phyloP scores from a whole-genome alignment of 2,888 invertebrate genomes.

The Sinhomidia bicolor region DNA sequence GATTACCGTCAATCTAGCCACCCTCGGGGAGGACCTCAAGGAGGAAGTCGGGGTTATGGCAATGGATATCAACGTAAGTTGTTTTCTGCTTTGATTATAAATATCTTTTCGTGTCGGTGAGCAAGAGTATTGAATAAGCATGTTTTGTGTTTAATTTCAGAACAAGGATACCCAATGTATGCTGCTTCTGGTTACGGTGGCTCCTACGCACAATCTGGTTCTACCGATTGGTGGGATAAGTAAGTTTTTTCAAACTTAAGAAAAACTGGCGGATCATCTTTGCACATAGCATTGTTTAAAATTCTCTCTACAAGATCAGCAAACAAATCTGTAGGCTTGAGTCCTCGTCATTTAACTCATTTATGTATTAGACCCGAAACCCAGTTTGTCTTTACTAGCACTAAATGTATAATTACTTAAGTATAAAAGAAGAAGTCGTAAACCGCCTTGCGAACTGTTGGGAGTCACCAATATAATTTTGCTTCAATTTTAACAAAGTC shows the following conservation, averaged over 20 bases:
- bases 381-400: constrained; percentile 63
- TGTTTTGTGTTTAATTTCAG: constrained; percentile 59
- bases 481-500: constrained; percentile 64
- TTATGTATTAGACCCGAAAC: constrained; percentile 47
- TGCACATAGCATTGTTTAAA: constrained; percentile 22
- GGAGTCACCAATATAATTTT: constrained; percentile 70
- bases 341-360: constrained; percentile 46
- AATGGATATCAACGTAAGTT: constrained; percentile 81
- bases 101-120: no score
- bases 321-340: constrained; percentile 58
- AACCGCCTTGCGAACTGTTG: constrained; percentile 73
- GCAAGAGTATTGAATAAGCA: no score
- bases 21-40: constrained; percentile 81
- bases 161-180: constrained; percentile 80
- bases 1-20: constrained; percentile 88
- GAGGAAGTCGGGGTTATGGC: constrained; percentile 82
- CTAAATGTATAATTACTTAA: constrained; percentile 22
- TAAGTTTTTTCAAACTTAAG: constrained; percentile 73
- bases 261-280: constrained; percentile 23
- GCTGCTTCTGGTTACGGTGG: constrained; percentile 83
- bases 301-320: constrained; percentile 34
- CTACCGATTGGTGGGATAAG: constrained; percentile 83
- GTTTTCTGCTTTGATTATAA: not conserved
- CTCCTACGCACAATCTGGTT: constrained; percentile 82
- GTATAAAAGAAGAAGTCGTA: constrained; percentile 38